Evolutionary conservation across 2,888 invertebrate species (phyloP), one percentile per base, ranked within the genome.

Genomic region (Chloroclysta siterata): DNA sequence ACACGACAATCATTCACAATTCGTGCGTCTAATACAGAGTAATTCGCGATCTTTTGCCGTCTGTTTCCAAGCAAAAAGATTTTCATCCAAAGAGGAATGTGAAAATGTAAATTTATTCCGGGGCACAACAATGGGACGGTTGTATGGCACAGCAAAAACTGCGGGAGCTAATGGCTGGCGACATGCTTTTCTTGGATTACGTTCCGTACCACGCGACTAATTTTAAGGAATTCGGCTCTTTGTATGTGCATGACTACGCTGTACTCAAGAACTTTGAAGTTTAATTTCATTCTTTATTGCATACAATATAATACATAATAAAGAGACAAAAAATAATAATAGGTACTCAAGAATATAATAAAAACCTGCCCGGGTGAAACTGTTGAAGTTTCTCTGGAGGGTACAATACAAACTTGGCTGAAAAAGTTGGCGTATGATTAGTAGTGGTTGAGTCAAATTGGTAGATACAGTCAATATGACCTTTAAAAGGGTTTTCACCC

Each of bases 61-160:
- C 55, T 53, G 58, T 54, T 53, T 50, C 57, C 47, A 44, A 59
- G 79, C 83, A 88, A 89, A 90, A 90, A 89, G 82, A 79, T 76
- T 77, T 76, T 77, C 79, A 82, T 78, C 76, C 78, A 75, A 76
- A 70, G 77, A 78, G 80, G 81, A 88, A 88, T 87, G 85, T 87
- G 87, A 83, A 83, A 83, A 90, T 90, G 88, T 88, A 90, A 90
- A 90, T 90, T 88, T 89, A 90, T 90, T 89, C 88, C 73, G 80
- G 77, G 75, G 76, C 81, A 87, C 88, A 88, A 86, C 87, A 88
- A 86, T 87, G 84, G 79, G 76, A 79, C 80, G 72, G 74, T 60
- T 68, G 68, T 65, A 60, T 58, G 79, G 73, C 73, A 70, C 78
- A 72, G 73, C 85, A 88, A 90, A 90, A 89, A 89, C 85, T 85